phyloP scores from a whole-genome alignment of 1,140 invertebrate species.

The Hydropsyche tenuis region DNA sequence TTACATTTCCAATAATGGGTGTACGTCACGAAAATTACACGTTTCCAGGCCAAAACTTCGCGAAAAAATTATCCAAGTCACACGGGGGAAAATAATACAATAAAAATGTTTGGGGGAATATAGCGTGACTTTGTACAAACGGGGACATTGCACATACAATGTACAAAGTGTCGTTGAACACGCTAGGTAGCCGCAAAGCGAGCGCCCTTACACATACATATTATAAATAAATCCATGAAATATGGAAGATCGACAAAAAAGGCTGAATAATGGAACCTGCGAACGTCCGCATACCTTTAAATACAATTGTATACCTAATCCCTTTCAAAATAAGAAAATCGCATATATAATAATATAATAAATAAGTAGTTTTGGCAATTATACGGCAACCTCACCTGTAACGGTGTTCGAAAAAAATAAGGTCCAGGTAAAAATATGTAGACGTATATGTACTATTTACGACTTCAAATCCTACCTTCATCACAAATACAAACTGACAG shows the following conservation, averaged over 20 bases:
- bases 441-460: neutral
- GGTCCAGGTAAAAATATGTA: neutral
- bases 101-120: no score
- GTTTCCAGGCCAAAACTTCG: constrained; percentile 33
- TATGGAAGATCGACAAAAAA: no score
- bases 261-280: no score
- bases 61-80: constrained; percentile 18
- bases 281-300: no score
- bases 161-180: neutral
- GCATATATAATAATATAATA: no score
- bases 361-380: neutral
- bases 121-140: neutral
- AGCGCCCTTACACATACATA: no score
- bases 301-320: no score
- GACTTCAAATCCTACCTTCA: neutral
- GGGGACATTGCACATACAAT: neutral
- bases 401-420: neutral
- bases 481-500: neutral
- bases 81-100: no score
- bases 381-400: neutral
- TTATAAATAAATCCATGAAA: no score
- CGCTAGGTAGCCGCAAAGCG: neutral
- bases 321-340: neutral
- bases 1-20: no score
- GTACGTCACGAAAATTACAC: no score